Evolutionary conservation across 1,140 invertebrate species (phyloP), one percentile per base, ranked within the genome.

Genomic region (Formica selysi): DNA sequence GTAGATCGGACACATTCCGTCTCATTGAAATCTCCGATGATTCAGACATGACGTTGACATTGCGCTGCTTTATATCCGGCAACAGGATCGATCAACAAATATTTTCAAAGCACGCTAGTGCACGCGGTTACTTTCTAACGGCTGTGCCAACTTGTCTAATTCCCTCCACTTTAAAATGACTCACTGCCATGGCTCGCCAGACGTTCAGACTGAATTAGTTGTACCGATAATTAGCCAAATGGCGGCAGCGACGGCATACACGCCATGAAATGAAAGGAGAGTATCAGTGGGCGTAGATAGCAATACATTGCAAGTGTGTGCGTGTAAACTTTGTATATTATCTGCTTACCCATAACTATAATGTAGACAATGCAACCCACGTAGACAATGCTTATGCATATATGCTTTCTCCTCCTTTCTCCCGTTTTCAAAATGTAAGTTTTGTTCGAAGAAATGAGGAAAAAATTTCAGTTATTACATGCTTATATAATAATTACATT

Each of bases 341-440:
- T 61, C 68, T 22, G 57, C 73, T 74, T 61, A 19, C 59, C 36
- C 54, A 38, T 73, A 81, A 81, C 36, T 19, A 51, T 51, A 16
- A 81, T 32, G 51, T 59, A 74, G 74, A 76, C 61, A 65, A 78
- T 44, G 41, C 59, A 29, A 26, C 29, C 8, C 13, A 38, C 62
- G 44, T 68, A 67, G 44, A 67, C 62, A 79, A 79, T 48, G 26
- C 67, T 44, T 26, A 59, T 29, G n/a, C 48, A 54, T 32, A 32
- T 22, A n/a, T 73, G 54, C 68, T 83, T 73, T 83, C 79, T 83
- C 79, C n/a, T 61, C 68, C 68, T 83, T 83, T 83, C 79, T 83
- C 54, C 68, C 19, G 26, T 73, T 36, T 59, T 44, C 26, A 8
- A 44, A 44, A 16, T 19, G 26, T 19, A 48, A 26, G 13, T 61